Conservation (phyloP, 37 sponge, comb jelly and placozoan genomes). For the Geodia barretti region DNA sequence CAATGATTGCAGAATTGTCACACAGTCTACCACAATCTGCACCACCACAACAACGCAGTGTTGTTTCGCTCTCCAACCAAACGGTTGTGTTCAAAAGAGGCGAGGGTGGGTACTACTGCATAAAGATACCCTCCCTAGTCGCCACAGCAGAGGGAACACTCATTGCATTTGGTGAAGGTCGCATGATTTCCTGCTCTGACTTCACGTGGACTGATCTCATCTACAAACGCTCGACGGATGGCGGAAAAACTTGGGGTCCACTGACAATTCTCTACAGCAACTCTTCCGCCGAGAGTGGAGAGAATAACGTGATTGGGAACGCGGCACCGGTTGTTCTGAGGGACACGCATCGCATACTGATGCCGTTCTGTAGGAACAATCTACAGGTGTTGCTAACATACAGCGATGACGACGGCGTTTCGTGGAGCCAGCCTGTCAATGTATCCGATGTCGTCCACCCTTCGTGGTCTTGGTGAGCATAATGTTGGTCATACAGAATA, state of each 20-base stretch:
- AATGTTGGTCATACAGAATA: no score
- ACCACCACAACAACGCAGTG: no score
- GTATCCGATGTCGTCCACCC: neutral
- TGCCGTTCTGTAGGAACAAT: neutral
- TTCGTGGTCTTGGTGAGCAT: neutral
- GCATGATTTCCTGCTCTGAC: conserved; percentile 3
- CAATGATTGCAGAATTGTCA: no score
- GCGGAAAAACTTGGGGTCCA: neutral
- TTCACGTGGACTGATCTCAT: conserved; percentile 9
- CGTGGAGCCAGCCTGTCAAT: conserved; percentile 3
- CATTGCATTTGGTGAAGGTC: neutral
- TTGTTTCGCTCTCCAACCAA: neutral
- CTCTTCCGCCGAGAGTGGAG: neutral
- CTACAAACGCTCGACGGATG: neutral
- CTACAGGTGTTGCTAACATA: neutral
- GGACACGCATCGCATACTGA: neutral
- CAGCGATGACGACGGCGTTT: neutral
- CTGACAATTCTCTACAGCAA: neutral
- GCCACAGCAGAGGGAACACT: neutral
- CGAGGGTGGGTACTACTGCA: neutral
- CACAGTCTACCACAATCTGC: no score
- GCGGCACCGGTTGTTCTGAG: conserved; percentile 4
- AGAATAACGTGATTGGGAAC: neutral
- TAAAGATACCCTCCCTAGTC: neutral
- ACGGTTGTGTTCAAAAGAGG: neutral